Percentiles rank a stretch among this genome's conserved stretches.
These are phyloP conservation scores for Otolemur crassicaudatus DNA, from an alignment of 2,797 vertebrate genomes.

Conservation along the genomic window DNA sequence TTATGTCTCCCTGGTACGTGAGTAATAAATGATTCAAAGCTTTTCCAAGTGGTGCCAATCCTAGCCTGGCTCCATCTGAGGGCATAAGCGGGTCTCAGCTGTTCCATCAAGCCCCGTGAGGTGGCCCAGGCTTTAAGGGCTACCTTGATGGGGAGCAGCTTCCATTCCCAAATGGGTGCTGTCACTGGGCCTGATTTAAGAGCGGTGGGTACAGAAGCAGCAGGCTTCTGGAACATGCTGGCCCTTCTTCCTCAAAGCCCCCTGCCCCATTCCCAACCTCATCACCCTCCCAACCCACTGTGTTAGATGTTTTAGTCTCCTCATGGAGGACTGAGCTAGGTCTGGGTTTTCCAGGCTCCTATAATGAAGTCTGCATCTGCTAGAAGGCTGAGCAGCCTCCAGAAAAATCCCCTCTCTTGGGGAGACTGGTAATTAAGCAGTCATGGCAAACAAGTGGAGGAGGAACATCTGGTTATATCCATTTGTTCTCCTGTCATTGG, in stretches of 20 bases:
- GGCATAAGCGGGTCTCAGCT: background rate
- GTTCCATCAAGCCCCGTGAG: background rate
- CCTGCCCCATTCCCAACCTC: background rate
- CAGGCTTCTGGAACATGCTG: background rate
- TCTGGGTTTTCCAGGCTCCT: background rate
- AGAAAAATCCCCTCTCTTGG: constrained; percentile 54
- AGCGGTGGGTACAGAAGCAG: background rate
- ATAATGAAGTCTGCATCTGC: constrained; percentile 50
- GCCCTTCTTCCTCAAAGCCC: background rate
- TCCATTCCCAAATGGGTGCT: background rate
- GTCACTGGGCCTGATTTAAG: background rate
- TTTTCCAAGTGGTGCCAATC: background rate
- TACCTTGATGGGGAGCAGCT: background rate
- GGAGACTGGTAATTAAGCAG: constrained; percentile 76
- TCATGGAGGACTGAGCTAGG: background rate
- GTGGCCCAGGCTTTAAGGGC: background rate
- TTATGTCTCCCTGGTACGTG: background rate
- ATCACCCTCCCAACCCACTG: rapidly evolving
- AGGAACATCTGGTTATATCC: constrained; percentile 71
- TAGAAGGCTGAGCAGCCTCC: constrained; percentile 48
- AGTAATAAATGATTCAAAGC: background rate
- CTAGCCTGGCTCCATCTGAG: background rate
- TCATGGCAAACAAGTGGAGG: constrained; percentile 63
- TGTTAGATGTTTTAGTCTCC: background rate
- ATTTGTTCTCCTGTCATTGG: constrained; percentile 68